Evolutionary conservation across 2,888 invertebrate genomes (phyloP), one percentile per base, ranked within the genome.

Genomic region (Plutella xylostella): DNA sequence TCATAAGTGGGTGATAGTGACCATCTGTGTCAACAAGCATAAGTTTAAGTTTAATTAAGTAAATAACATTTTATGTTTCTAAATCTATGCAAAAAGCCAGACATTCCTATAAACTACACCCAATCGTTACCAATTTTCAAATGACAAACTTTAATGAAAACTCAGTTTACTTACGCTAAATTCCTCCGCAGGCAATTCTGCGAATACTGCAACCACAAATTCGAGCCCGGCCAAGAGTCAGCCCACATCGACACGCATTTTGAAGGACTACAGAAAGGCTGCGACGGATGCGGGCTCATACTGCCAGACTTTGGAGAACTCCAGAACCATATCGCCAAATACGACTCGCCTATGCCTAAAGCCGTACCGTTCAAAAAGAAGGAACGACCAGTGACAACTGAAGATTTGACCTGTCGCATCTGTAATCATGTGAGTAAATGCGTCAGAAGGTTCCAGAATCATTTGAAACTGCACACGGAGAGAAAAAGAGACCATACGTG

Each of bases 391-490:
- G 4, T 30, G 7, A 30, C 18, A 2, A 12, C 11, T 6, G 30
- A 42, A 2, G 41, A 42, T 15, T 18, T 42, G 6, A 42, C 30
- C 11, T 42, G 41, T 18, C n/a, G 30, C 11, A 18, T 42, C 2
- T 42, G 41, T 22, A 11, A 30, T 5, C 17, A 19, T 7, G 9
- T 18, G 12, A 3, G n/a, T 31, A 21, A 6, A 17, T 18, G 30
- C 31, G n/a, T 52, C 0, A 22, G 45, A n/a, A 42, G 42, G 6
- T 52, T 50, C 28, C 28, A 28, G n/a, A 28, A 28, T 12, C 28
- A 28, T 28, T 9, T 12, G n/a, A 28, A 9, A n/a, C 28, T 45
- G 2, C 56, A 56, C 33, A 51, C 19, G 19, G 75, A 61, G 55
- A 55, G 57, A 38, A 39, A 46, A 44, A 45, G 48, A 31, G 43